These are phyloP conservation scores for Lypha dubia DNA, from an alignment of 2,888 invertebrate genomes.

Conservation along the genomic window DNA sequence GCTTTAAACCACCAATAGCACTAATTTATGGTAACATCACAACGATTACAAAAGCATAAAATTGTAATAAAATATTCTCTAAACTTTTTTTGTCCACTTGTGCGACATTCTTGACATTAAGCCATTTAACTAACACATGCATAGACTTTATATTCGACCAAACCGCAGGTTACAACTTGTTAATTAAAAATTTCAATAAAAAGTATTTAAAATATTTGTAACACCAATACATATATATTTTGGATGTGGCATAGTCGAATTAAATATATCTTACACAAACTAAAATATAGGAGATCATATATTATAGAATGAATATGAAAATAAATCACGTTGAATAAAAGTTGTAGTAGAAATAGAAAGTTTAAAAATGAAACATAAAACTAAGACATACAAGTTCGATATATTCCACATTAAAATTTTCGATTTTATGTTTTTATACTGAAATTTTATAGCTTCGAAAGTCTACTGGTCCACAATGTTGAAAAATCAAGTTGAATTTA, in stretches of 20 bases:
- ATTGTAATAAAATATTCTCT: constrained; percentile 4
- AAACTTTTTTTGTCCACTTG: neutral
- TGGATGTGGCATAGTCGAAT: neutral
- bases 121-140: constrained; percentile 31
- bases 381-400: too few relatives aligned
- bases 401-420: too few relatives aligned
- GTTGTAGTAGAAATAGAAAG: too few relatives aligned
- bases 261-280: neutral
- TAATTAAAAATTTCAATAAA: constrained; percentile 30
- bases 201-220: neutral
- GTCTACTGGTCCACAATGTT: too few relatives aligned
- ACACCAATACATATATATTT: too few relatives aligned
- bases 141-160: constrained; percentile 18
- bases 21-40: neutral
- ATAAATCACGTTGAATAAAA: too few relatives aligned
- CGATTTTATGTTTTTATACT: too few relatives aligned
- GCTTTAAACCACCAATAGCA: neutral
- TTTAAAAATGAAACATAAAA: too few relatives aligned
- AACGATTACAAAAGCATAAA: neutral
- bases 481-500: too few relatives aligned
- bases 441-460: too few relatives aligned
- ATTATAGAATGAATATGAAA: too few relatives aligned
- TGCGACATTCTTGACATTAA: constrained; percentile 28
- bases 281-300: neutral
- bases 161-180: constrained; percentile 34